A percentile compares a stretch with the other conserved stretches of the same genome.
Evolutionary conservation across 2,113 vertebrate species (phyloP).

Genomic region (Phalacrocorax aristotelis): DNA sequence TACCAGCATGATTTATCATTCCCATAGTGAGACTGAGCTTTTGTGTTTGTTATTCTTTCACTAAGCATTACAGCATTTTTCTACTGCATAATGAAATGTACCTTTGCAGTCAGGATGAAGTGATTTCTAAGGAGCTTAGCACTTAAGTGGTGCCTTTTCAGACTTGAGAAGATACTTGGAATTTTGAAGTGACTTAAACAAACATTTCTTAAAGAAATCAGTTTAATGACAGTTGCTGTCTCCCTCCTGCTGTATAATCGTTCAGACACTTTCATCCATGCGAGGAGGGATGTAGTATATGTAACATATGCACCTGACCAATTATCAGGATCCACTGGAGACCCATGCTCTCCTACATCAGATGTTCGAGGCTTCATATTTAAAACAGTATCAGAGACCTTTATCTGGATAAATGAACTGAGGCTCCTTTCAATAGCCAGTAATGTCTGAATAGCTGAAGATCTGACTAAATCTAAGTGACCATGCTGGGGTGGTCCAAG

Average conservation of each 20-base stretch:
- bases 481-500: fast-evolving
- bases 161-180: not conserved
- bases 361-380: not conserved
- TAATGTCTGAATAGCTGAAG: not conserved
- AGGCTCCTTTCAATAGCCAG: not conserved
- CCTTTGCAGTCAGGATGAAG: not conserved
- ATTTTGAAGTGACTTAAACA: constrained; percentile 11
- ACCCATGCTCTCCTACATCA: not conserved
- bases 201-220: not conserved
- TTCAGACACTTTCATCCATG: not conserved
- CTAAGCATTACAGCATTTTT: not conserved
- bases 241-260: not conserved
- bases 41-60: not conserved
- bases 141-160: not conserved
- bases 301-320: not conserved
- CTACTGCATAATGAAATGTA: not conserved
- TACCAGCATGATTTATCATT: not conserved
- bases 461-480: not conserved
- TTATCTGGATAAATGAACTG: not conserved
- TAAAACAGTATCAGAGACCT: not conserved
- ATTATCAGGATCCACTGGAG: not conserved
- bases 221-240: not conserved
- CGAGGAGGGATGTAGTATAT: not conserved
- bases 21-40: not conserved
- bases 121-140: not conserved